phyloP scores from a whole-genome alignment of 2,113 vertebrate genomes.

The Mus spicilegus region DNA sequence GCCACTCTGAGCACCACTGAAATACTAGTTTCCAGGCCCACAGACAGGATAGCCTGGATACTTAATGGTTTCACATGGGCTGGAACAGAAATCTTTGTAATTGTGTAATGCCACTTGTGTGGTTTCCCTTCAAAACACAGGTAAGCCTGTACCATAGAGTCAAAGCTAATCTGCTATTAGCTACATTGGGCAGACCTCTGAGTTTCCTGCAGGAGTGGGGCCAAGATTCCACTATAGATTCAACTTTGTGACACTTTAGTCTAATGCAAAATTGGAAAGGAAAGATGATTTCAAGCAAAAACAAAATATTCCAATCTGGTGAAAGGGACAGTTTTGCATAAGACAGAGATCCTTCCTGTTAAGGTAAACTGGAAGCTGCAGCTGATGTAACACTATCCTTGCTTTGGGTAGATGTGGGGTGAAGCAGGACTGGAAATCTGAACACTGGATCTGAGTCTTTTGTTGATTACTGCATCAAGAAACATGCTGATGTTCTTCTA shows the following conservation, averaged over 20 bases:
- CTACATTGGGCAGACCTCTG: constrained; percentile 9
- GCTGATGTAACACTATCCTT: constrained; percentile 73
- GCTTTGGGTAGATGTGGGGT: constrained; percentile 67
- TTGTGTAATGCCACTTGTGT: not conserved
- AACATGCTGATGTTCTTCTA: not conserved
- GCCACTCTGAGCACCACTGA: not conserved
- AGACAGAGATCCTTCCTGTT: constrained; percentile 73
- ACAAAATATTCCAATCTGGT: constrained; percentile 52
- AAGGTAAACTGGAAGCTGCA: constrained; percentile 68
- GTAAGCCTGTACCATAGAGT: constrained; percentile 4
- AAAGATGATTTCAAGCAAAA: not conserved
- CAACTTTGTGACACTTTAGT: constrained; percentile 68
- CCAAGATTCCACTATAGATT: constrained; percentile 65
- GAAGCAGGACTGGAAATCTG: constrained; percentile 70
- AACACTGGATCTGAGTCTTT: constrained; percentile 55
- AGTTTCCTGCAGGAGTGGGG: not conserved
- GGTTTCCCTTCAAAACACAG: not conserved
- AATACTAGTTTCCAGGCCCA: not conserved
- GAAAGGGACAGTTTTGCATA: constrained; percentile 76
- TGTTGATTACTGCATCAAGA: constrained; percentile 64
- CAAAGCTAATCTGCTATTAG: not conserved
- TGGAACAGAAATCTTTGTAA: constrained; percentile 12
- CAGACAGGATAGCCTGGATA: not conserved
- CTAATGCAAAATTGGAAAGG: constrained; percentile 65
- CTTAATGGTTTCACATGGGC: not conserved